Base-by-base conservation (phyloP, 2,797 vertebrate genomes). In the Periophthalmus magnuspinnatus region DNA sequence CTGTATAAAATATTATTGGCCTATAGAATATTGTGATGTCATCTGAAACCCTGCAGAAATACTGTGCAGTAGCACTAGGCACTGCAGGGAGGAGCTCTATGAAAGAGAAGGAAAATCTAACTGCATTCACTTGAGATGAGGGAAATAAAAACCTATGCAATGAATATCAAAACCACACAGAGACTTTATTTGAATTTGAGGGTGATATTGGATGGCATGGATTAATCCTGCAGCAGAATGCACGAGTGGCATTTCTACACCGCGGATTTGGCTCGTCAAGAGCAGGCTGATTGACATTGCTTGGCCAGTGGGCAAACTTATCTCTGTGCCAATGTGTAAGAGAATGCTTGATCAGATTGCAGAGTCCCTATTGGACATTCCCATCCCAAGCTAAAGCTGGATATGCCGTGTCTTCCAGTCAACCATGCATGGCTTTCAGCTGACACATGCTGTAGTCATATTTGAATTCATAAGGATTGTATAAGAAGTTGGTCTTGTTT, bases 211-310 rank as follows among this genome's bases (percentile, higher is more conserved):
- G 67, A 71, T 21, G 77, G 67, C 68, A 75, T 64, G 79, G 83
- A 84, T 88, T 75, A 86, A 75, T 62, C 6, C 80, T 64, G 70
- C 68, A 77, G 75, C 67, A 60, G 57, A 88, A 80, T 67, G 80
- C 79, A 59, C 72, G 79, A 85, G 75, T 82, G 87, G 77, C 80
- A 80, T 88, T 76, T 81, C 74, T 76, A 72, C 81, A 67, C 80
- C 80, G 77, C 52, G 63, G 84, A 75, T 89, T 84, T 86, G 81
- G 72, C 81, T 77, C 47, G 63, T 75, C 55, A 65, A 65, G 62
- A 72, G 72, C 34, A 0, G 74, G 79, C 71, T 81, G 87, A 87
- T 76, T 81, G 87, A 86, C 79, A 68, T 83, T 81, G 70, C 65
- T 71, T 78, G 81, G 79, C 80, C 67, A 73, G 68, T 50, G 82